Conservation (phyloP, 1,140 invertebrate species). For the Papilio aristodemus region DNA sequence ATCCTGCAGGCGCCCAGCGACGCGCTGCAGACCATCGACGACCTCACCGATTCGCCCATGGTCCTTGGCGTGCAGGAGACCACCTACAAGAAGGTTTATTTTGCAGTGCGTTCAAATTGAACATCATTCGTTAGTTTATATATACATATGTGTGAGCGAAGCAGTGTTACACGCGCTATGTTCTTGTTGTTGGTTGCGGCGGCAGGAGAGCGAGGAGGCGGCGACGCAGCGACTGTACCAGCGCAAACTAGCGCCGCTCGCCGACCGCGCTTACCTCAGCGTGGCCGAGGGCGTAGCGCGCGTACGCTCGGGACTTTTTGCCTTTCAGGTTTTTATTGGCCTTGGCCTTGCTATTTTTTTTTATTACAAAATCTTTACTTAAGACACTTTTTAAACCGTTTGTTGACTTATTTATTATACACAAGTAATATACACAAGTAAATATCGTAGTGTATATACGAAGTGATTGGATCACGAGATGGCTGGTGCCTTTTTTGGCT, state of each 20-base stretch:
- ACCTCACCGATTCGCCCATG: conserved; percentile 80
- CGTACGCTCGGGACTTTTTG: conserved; percentile 79
- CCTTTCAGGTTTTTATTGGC: conserved; percentile 75
- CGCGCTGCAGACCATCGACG: conserved; percentile 77
- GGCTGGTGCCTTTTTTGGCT: background rate
- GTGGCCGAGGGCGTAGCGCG: conserved; percentile 78
- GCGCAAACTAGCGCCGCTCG: conserved; percentile 79
- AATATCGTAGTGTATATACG: too few species aligned
- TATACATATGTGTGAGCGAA: too few species aligned
- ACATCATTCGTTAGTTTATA: too few species aligned
- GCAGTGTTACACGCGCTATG: too few species aligned
- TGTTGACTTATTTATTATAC: too few species aligned
- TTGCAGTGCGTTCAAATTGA: too few species aligned
- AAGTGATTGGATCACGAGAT: too few species aligned
- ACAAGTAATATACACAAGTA: too few species aligned
- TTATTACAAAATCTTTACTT: too few species aligned
- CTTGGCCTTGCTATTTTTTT: too few species aligned
- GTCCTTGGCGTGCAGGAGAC: conserved; percentile 81
- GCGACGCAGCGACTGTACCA: conserved; percentile 78
- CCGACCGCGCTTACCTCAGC: conserved; percentile 75
- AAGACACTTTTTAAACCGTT: too few species aligned
- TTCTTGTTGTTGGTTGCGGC: too few species aligned
- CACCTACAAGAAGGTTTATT: conserved; percentile 81
- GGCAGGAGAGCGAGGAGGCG: conserved; percentile 79
- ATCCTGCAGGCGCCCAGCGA: conserved; percentile 81